These are phyloP conservation scores for Griposia aprilina DNA, from an alignment of 2,888 invertebrate species.

Conservation along the genomic window DNA sequence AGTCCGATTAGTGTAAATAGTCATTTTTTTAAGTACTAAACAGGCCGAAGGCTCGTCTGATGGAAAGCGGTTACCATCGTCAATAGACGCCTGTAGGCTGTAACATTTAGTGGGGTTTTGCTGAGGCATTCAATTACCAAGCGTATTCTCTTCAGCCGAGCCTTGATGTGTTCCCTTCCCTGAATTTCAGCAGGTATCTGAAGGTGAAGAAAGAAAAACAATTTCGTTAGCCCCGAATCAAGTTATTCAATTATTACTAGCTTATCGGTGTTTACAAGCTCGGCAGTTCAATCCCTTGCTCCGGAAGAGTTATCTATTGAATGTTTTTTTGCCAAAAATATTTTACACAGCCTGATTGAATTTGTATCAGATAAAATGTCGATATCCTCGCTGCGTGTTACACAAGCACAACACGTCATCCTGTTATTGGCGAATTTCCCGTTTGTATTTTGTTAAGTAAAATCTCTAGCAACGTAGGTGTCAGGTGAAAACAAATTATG, in stretches of 20 bases:
- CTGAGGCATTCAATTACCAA: not conserved
- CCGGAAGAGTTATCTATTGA: conserved; percentile 18
- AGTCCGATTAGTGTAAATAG: not conserved
- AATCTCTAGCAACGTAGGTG: not conserved
- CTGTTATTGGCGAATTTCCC: conserved; percentile 30
- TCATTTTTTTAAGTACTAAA: not conserved
- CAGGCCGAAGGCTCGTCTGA: not conserved
- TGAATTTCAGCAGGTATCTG: too few relatives aligned
- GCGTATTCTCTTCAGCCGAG: not conserved
- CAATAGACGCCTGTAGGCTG: not conserved
- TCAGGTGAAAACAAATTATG: conserved; percentile 1
- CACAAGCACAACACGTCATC: conserved; percentile 11
- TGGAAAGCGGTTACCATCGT: not conserved
- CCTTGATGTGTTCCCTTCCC: too few relatives aligned
- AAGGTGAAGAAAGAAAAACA: too few relatives aligned
- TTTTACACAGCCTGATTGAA: conserved; percentile 40
- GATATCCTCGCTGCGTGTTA: conserved; percentile 23
- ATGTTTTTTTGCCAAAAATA: conserved; percentile 20
- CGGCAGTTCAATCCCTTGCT: not conserved
- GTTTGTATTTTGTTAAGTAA: conserved; percentile 14
- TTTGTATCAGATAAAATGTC: conserved; percentile 53
- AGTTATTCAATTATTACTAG: conserved; percentile 22
- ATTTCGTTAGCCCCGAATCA: not conserved
- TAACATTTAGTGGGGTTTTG: not conserved
- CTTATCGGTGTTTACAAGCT: conserved; percentile 2